These are phyloP conservation scores for Xanthia togata DNA, from an alignment of 2,888 invertebrate species.

Conservation along the genomic window DNA sequence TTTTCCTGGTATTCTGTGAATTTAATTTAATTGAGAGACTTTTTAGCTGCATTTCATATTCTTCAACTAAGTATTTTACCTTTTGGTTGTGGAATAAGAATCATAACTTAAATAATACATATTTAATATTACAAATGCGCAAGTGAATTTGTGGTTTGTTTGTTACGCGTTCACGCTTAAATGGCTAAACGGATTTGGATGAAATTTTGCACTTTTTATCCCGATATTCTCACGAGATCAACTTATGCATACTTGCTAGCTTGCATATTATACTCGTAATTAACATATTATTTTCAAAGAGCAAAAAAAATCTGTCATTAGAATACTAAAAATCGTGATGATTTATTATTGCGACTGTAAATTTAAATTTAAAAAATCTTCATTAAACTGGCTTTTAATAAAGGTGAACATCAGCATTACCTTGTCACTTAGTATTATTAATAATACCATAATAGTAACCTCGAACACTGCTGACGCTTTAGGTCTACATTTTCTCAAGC, in stretches of 20 bases:
- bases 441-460: not conserved
- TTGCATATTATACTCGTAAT: too few species aligned
- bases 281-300: not conserved
- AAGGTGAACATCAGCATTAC: not conserved
- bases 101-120: too few species aligned
- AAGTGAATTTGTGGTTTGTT: too few species aligned
- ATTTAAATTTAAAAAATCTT: not conserved
- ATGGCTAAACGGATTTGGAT: too few species aligned
- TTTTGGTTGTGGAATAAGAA: not conserved
- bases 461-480: slow-evolving; percentile 7
- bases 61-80: not conserved
- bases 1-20: not conserved
- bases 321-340: not conserved
- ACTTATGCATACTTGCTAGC: too few species aligned
- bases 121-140: too few species aligned
- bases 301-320: not conserved
- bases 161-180: too few species aligned
- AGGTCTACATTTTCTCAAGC: slow-evolving; percentile 29
- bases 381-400: not conserved
- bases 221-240: too few species aligned
- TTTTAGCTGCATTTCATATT: not conserved
- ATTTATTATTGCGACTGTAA: not conserved
- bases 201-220: too few species aligned
- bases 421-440: slow-evolving; percentile 6
- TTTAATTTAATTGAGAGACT: slow-evolving; percentile 18